A percentile compares a stretch with the other conserved stretches of the same genome.
phyloP scores from a whole-genome alignment of 2,888 invertebrate species.

The Conomelus anceps region DNA sequence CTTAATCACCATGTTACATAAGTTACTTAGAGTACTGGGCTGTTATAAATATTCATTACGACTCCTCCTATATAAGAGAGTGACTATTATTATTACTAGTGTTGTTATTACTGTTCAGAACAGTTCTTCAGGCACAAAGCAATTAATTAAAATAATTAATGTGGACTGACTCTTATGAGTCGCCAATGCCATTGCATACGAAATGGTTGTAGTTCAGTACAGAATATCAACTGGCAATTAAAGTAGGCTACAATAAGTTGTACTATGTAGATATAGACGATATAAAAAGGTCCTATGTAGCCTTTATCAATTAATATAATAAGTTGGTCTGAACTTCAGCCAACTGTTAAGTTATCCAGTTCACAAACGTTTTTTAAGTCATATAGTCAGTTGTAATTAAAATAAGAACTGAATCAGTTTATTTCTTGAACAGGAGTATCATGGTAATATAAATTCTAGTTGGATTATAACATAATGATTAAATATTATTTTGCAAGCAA shows the following conservation, averaged over 20 bases:
- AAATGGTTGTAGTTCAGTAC: background rate
- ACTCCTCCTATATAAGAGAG: background rate
- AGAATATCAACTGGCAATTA: background rate
- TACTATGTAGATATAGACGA: background rate
- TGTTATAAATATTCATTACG: background rate
- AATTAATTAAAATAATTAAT: background rate
- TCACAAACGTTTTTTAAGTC: too few relatives aligned
- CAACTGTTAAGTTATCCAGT: background rate
- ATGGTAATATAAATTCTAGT: too few relatives aligned
- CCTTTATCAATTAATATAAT: background rate
- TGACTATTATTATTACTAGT: background rate
- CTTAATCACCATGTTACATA: background rate
- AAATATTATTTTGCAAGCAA: too few relatives aligned
- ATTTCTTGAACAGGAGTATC: too few relatives aligned
- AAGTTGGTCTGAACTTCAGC: background rate
- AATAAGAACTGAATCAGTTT: too few relatives aligned
- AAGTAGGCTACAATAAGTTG: background rate
- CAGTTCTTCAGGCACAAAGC: background rate
- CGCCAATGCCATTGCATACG: background rate
- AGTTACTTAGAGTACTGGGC: background rate
- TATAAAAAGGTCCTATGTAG: background rate
- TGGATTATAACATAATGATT: too few relatives aligned
- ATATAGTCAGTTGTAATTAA: too few relatives aligned
- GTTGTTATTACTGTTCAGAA: background rate
- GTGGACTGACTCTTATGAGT: background rate